Conservation (phyloP, 1,140 invertebrate genomes). For the Vanessa atalanta region DNA sequence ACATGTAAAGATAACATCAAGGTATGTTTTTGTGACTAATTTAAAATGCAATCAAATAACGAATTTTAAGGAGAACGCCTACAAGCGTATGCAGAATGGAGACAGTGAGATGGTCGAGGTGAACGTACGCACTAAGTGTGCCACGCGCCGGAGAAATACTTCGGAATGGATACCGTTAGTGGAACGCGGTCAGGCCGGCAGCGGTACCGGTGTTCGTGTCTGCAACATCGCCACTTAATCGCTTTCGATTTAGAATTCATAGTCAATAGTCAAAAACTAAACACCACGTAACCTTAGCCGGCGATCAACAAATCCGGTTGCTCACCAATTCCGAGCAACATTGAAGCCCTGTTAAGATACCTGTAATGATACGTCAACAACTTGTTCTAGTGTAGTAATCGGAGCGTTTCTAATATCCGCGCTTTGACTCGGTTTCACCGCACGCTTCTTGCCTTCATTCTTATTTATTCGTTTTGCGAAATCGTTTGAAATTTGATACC, state of each 20-base stretch:
- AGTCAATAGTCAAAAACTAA: not conserved
- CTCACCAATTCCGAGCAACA: not conserved
- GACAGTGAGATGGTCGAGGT: conserved; percentile 60
- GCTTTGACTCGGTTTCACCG: conserved; percentile 79
- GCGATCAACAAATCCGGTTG: conserved; percentile 8
- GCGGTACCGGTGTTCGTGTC: conserved; percentile 59
- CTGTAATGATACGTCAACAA: conserved; percentile 35
- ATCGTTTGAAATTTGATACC: conserved; percentile 80
- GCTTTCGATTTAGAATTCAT: conserved; percentile 30
- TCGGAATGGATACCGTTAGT: conserved; percentile 78
- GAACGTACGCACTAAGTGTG: conserved; percentile 79
- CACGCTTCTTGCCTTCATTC: conserved; percentile 78
- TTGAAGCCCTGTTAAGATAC: conserved; percentile 6
- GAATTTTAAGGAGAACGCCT: conserved; percentile 6
- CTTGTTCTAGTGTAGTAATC: conserved; percentile 70
- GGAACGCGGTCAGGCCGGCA: conserved; percentile 77
- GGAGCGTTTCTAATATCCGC: conserved; percentile 80
- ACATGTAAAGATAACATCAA: conserved; percentile 6
- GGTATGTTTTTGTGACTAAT: not conserved
- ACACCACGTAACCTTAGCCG: conserved; percentile 11
- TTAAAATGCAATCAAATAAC: conserved; percentile 13
- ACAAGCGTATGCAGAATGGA: conserved; percentile 42
- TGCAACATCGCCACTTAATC: conserved; percentile 45
- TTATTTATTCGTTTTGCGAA: conserved; percentile 80
- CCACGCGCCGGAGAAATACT: conserved; percentile 77